These are phyloP conservation scores for Capreolus pygargus DNA, from an alignment of 2,113 vertebrate genomes.

Conservation along the genomic window DNA sequence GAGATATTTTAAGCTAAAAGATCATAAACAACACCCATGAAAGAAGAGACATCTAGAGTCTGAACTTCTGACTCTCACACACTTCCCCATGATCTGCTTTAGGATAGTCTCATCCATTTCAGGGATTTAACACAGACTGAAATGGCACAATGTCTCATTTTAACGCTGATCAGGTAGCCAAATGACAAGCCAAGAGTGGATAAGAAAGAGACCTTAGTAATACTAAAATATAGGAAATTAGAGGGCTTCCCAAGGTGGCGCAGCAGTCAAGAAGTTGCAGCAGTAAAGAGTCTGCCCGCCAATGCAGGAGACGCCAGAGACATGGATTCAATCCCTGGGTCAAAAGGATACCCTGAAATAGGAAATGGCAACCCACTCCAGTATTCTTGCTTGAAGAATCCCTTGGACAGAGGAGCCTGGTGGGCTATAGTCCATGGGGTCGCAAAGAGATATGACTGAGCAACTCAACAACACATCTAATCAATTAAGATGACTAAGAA, in stretches of 20 bases:
- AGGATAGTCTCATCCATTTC: background rate
- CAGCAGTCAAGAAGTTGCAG: fast-evolving
- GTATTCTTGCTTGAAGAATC: background rate
- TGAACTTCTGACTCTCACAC: background rate
- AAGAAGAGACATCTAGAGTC: background rate
- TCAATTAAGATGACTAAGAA: background rate
- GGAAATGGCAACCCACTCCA: background rate
- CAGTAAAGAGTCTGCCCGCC: background rate
- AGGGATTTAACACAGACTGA: background rate
- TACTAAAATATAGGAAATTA: background rate
- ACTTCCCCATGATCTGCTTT: background rate
- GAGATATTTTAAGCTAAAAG: background rate
- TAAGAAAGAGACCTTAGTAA: background rate
- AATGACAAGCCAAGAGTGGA: background rate
- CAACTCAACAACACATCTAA: background rate
- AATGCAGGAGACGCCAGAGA: background rate
- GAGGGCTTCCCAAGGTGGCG: background rate
- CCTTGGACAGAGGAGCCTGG: background rate
- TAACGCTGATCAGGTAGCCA: background rate
- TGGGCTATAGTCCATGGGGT: background rate
- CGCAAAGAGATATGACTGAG: background rate
- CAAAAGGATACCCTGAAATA: background rate
- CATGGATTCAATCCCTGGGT: background rate
- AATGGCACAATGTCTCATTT: background rate
- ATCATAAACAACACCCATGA: background rate